Evolutionary conservation across 2,888 invertebrate species (phyloP).

Genomic region (Monochamus alternatus): DNA sequence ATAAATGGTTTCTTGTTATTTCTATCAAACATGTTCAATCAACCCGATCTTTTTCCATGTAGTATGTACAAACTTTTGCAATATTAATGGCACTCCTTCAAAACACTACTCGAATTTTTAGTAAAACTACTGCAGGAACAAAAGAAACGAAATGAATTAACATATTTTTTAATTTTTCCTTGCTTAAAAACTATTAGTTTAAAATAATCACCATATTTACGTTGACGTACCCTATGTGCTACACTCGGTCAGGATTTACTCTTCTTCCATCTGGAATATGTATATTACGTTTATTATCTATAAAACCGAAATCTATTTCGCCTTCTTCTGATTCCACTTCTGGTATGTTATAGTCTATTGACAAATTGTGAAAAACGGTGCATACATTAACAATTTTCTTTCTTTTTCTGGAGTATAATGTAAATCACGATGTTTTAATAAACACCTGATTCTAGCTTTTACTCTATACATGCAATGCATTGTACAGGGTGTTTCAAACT

Average conservation of each 20-base stretch:
- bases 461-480: constrained; percentile 10
- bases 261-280: not conserved
- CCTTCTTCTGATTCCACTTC: not conserved
- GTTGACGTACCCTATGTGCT: not conserved
- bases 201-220: not conserved
- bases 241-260: not conserved
- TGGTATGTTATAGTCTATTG: constrained; percentile 33
- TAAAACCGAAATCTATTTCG: constrained; percentile 7
- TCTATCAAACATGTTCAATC: no score
- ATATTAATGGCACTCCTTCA: no score
- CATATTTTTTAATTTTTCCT: no score
- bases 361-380: constrained; percentile 38
- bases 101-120: no score
- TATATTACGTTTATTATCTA: not conserved
- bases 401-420: constrained; percentile 37
- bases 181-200: no score
- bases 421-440: constrained; percentile 40
- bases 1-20: no score
- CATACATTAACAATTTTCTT: constrained; percentile 40
- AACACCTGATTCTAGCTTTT: constrained; percentile 40
- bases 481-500: no score
- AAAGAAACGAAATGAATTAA: no score
- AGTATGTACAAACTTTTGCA: no score
- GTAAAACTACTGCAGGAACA: no score
- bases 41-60: no score